phyloP scores from a whole-genome alignment of 1,140 invertebrate genomes.

The Drosophila suzukii region DNA sequence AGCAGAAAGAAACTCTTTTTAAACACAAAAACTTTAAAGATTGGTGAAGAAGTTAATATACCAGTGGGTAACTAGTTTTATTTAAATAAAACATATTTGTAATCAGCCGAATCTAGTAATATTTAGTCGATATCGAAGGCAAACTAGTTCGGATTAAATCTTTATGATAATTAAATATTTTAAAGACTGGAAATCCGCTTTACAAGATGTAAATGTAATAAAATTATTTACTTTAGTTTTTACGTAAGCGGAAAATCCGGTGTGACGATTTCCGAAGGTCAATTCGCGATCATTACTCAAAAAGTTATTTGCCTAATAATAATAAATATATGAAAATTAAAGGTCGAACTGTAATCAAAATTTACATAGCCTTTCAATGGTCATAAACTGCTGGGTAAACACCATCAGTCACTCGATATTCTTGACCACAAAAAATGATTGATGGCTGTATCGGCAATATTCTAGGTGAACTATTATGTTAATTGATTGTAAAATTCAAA shows the following conservation, averaged over 20 bases:
- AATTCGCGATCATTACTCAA: conserved; percentile 8
- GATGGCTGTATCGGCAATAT: conserved; percentile 14
- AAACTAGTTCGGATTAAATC: background rate
- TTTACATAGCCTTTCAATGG: conserved; percentile 22
- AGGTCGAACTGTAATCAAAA: conserved; percentile 21
- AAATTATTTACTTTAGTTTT: conserved; percentile 4
- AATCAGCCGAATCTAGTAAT: background rate
- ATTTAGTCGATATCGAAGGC: background rate
- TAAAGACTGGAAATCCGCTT: background rate
- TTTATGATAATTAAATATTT: background rate
- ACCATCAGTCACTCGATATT: conserved; percentile 16
- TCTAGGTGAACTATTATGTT: conserved; percentile 46
- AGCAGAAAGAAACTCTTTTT: conserved; percentile 3
- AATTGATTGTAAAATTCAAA: conserved; percentile 42
- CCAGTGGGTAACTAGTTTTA: background rate
- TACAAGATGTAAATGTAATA: background rate
- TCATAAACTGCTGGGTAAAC: conserved; percentile 5
- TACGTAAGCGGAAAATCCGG: background rate
- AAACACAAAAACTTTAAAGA: background rate
- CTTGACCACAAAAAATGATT: conserved; percentile 29
- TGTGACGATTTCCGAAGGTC: conserved; percentile 8
- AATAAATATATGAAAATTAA: conserved; percentile 6
- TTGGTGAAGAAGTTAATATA: background rate
- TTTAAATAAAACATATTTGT: background rate
- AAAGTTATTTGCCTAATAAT: conserved; percentile 17